phyloP scores from a whole-genome alignment of 2,797 vertebrate genomes.

The Arvicola amphibius region DNA sequence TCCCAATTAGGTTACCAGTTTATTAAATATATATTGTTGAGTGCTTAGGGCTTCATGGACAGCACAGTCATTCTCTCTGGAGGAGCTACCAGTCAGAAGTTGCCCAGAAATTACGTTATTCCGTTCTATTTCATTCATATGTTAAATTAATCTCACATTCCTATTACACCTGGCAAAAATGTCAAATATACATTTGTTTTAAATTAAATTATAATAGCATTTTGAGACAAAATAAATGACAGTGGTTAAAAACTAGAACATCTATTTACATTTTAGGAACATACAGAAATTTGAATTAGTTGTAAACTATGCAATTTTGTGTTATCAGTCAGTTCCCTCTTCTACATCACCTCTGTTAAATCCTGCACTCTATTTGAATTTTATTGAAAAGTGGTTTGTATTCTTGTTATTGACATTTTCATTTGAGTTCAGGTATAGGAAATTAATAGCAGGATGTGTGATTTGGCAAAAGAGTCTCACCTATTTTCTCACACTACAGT shows the following conservation, averaged over 20 bases:
- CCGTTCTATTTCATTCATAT: neutral
- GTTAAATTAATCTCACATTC: conserved; percentile 50
- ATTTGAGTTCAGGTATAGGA: conserved; percentile 26
- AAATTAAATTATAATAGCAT: conserved; percentile 73
- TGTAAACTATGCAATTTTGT: conserved; percentile 58
- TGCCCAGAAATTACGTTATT: neutral
- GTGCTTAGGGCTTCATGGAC: neutral
- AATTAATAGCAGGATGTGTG: conserved; percentile 61
- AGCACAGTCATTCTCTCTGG: neutral
- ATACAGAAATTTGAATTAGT: conserved; percentile 75
- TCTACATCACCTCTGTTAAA: conserved; percentile 10
- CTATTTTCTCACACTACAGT: conserved; percentile 37
- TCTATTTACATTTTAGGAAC: conserved; percentile 52
- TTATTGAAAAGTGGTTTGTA: neutral
- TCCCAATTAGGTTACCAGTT: neutral
- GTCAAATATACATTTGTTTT: conserved; percentile 66
- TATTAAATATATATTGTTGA: neutral
- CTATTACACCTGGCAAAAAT: conserved; percentile 24
- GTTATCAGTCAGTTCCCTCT: conserved; percentile 60
- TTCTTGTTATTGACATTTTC: conserved; percentile 37
- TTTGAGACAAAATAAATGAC: conserved; percentile 72
- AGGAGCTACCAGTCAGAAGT: neutral
- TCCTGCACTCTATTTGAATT: neutral
- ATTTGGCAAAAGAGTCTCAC: conserved; percentile 9
- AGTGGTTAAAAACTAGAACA: conserved; percentile 69